Evolutionary conservation across 2,797 vertebrate species (phyloP).

Genomic region (Meda fulgida): DNA sequence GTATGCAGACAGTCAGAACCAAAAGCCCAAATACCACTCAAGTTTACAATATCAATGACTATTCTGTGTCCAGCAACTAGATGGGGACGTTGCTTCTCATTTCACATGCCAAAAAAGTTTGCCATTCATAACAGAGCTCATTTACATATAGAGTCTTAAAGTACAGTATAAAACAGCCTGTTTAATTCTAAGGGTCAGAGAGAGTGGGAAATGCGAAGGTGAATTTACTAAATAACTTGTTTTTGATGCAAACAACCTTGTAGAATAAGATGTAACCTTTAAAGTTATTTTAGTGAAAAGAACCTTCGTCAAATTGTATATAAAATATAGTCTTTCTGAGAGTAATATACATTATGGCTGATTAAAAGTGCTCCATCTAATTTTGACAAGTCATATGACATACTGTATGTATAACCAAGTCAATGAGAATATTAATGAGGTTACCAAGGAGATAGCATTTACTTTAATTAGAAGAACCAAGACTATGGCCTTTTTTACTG

Average conservation of each 20-base stretch:
- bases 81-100: slow-evolving; percentile 1
- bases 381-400: slow-evolving; percentile 52
- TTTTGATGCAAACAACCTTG: neutral
- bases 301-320: neutral
- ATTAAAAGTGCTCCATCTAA: slow-evolving; percentile 31
- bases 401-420: slow-evolving; percentile 66
- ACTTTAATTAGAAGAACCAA: slow-evolving; percentile 91
- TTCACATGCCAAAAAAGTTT: neutral
- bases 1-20: neutral
- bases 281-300: neutral
- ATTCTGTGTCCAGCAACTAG: neutral
- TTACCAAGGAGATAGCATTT: slow-evolving; percentile 93
- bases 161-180: neutral
- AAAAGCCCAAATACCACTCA: neutral
- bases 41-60: neutral
- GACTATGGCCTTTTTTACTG: slow-evolving; percentile 89
- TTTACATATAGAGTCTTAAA: neutral
- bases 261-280: neutral
- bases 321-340: neutral
- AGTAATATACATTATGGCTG: neutral
- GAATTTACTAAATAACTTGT: neutral
- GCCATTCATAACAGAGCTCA: neutral
- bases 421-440: slow-evolving; percentile 90
- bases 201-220: too few relatives aligned
- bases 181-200: neutral